These are phyloP conservation scores for Rhabdophis nuchalis DNA, from an alignment of 2,797 vertebrate genomes.

Conservation along the genomic window DNA sequence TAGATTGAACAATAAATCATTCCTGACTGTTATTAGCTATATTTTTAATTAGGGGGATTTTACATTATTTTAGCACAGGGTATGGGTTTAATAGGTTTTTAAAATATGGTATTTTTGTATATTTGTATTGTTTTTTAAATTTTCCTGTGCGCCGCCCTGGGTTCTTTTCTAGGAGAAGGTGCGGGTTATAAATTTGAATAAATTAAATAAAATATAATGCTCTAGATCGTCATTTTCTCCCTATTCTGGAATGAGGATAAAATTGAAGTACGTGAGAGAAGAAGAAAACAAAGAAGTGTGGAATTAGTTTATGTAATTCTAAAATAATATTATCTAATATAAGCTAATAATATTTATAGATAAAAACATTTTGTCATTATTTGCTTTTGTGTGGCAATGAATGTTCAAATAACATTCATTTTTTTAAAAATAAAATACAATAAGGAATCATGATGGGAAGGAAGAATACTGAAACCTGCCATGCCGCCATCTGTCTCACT, in stretches of 20 bases:
- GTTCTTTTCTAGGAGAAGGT: too few species aligned
- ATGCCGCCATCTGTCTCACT: background rate
- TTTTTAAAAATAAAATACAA: background rate
- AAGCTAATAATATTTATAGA: background rate
- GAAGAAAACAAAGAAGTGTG: background rate
- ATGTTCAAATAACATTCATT: background rate
- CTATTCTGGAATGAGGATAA: background rate
- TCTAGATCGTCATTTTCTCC: background rate
- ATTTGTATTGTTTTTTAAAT: too few species aligned
- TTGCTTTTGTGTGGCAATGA: constrained; percentile 22
- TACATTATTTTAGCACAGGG: too few species aligned
- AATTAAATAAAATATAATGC: too few species aligned
- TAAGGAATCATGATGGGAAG: background rate
- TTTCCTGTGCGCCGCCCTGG: too few species aligned
- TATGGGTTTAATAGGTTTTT: too few species aligned
- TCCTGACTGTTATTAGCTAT: too few species aligned
- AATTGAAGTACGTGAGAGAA: background rate
- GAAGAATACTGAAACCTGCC: background rate
- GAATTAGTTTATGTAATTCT: background rate
- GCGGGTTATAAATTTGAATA: too few species aligned
- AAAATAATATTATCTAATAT: background rate
- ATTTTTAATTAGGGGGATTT: too few species aligned
- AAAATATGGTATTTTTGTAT: too few species aligned
- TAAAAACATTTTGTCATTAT: background rate
- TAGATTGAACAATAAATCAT: background rate